Evolutionary conservation across 2,888 invertebrate species (phyloP).

Genomic region (Thelaira solivaga): DNA sequence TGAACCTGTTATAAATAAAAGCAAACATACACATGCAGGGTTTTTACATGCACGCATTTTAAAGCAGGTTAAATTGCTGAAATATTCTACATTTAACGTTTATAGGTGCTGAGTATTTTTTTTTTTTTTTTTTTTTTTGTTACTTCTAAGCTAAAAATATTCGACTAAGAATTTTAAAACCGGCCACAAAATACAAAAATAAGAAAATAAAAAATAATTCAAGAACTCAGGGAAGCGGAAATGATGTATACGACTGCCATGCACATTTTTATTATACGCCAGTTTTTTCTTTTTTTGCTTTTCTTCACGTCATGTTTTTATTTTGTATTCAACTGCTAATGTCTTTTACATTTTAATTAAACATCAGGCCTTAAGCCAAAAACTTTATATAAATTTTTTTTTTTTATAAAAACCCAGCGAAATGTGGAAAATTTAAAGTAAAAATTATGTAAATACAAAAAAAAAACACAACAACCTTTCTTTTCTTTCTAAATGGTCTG

Average conservation of each 20-base stretch:
- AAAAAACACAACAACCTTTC: constrained; percentile 15
- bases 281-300: constrained; percentile 20
- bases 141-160: constrained; percentile 9
- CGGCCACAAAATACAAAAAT: constrained; percentile 12
- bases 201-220: constrained; percentile 22
- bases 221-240: constrained; percentile 76
- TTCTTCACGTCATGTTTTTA: constrained; percentile 35
- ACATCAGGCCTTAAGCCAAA: constrained; percentile 39
- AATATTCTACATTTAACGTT: constrained; percentile 20
- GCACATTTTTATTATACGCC: constrained; percentile 46
- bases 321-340: constrained; percentile 42
- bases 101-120: constrained; percentile 33
- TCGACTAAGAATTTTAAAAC: constrained; percentile 22
- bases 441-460: constrained; percentile 19
- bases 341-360: constrained; percentile 62
- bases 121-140: neutral
- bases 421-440: constrained; percentile 8
- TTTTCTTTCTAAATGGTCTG: constrained; percentile 12
- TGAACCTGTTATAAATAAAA: constrained; percentile 41
- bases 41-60: neutral
- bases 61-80: constrained; percentile 44
- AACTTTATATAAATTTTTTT: no score
- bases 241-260: constrained; percentile 75
- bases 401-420: neutral
- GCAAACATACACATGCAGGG: neutral